Percentiles rank a stretch among this genome's conserved stretches.
Evolutionary conservation across 2,797 vertebrate species (phyloP).

Genomic region (Lacerta bilineata): DNA sequence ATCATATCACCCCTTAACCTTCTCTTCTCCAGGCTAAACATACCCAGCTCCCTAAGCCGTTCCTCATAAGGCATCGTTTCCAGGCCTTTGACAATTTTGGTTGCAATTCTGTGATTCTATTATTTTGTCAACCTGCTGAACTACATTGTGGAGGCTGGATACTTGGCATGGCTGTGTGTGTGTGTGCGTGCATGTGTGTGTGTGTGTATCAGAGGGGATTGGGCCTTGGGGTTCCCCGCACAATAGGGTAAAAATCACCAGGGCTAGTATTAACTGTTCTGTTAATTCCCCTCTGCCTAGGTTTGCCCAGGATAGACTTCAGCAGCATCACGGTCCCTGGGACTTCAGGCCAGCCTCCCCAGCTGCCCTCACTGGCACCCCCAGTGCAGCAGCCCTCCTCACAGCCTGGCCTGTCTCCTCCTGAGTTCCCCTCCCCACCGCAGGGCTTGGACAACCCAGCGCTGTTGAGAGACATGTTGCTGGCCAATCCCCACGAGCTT

Average conservation of each 20-base stretch:
- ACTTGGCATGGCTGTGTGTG: neutral
- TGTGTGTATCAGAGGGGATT: neutral
- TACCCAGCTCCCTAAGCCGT: too few relatives aligned
- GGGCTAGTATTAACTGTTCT: neutral
- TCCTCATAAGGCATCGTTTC: too few relatives aligned
- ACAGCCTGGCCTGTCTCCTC: constrained; percentile 69
- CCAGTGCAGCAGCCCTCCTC: constrained; percentile 57
- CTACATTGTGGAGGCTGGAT: neutral
- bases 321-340: constrained; percentile 95
- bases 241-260: neutral
- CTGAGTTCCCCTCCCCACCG: constrained; percentile 82
- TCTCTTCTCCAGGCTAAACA: too few relatives aligned
- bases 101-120: too few relatives aligned
- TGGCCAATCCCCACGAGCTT: constrained; percentile 96
- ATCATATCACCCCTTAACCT: too few relatives aligned
- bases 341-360: constrained; percentile 80
- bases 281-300: constrained; percentile 66
- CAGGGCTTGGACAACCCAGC: constrained; percentile 95
- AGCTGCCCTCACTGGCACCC: constrained; percentile 22
- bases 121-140: neutral
- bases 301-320: constrained; percentile 96
- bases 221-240: too few relatives aligned
- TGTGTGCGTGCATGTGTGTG: too few relatives aligned
- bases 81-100: too few relatives aligned
- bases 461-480: constrained; percentile 95